These are phyloP conservation scores for Ancistrus triradiatus DNA, from an alignment of 2,113 vertebrate species.

Conservation along the genomic window DNA sequence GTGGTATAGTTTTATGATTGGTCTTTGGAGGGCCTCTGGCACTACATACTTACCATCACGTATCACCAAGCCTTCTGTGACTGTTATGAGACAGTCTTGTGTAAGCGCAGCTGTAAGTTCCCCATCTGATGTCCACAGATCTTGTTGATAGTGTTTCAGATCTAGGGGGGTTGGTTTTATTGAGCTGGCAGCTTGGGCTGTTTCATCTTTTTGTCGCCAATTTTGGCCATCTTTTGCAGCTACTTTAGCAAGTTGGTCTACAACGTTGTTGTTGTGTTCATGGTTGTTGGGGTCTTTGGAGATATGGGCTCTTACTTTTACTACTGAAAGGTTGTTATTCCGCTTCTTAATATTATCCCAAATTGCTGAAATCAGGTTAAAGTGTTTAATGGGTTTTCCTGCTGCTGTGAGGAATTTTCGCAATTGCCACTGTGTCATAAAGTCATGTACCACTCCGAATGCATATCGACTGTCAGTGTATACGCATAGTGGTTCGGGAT, in stretches of 20 bases:
- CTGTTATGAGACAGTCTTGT: not conserved
- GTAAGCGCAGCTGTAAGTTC: not conserved
- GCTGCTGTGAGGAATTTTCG: not conserved
- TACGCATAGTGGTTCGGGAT: constrained; percentile 4
- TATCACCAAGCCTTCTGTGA: not conserved
- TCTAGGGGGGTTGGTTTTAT: not conserved
- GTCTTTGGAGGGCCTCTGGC: not conserved
- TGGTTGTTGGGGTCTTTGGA: not conserved
- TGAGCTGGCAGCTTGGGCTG: not conserved
- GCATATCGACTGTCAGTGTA: constrained; percentile 13
- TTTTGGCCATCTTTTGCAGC: not conserved
- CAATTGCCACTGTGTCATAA: constrained; percentile 2
- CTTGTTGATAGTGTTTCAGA: not conserved
- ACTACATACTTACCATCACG: not conserved
- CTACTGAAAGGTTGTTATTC: not conserved
- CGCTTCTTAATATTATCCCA: not conserved
- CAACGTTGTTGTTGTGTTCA: constrained; percentile 11
- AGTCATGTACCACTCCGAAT: not conserved
- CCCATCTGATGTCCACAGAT: not conserved
- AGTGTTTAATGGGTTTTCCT: not conserved
- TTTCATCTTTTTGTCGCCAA: not conserved
- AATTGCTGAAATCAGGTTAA: not conserved
- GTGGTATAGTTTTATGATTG: not conserved
- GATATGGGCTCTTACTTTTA: not conserved
- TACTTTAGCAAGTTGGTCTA: not conserved